Base-by-base conservation (phyloP, 2,888 invertebrate species). In the Pyrrhia umbra region DNA sequence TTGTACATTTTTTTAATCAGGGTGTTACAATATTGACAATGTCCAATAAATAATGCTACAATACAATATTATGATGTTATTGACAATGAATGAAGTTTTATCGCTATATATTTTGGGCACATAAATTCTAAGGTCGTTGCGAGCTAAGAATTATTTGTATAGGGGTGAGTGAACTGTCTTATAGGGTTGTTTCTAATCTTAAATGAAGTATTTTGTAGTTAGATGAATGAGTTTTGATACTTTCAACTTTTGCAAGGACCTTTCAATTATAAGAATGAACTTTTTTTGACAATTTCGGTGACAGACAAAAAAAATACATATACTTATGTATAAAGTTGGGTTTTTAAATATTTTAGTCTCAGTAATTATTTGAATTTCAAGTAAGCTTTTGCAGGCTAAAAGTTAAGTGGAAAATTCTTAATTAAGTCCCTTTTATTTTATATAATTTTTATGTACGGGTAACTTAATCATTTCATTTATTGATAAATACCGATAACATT, bases 11-110 rank as follows among this genome's bases (percentile, higher is more conserved):
- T 10, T 34, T 21, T 60, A 43, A 50, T 30, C 49, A 43, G 1
- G n/a, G 2, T 34, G 50, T 13, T 71, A 71, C 47, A 52, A 46
- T 57, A 74, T 77, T 64, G 64, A 77, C 51, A 62, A 76, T 76
- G 56, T 55, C 74, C 81, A 84, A 94, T 94, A 94, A 94, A 93
- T 94, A 90, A 87, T 68, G 49, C 79, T 57, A 86, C 86, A 87
- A 92, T 91, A 88, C 90, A 94, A 93, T 94, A 94, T 94, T 94
- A 90, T 94, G 95, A 94, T 88, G 89, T 88, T 54, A 66, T 60
- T 63, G 61, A 90, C 87, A 92, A 91, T 82, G 71, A 72, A 40
- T 43, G 40, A 81, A 87, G 86, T 82, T 84, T 90, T 90, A 89
- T 89, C 83, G 80, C 75, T 77, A 74, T 89, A 92, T 88, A 92